Evolutionary conservation across 2,888 invertebrate species (phyloP).

Genomic region (Sinelater perroti): DNA sequence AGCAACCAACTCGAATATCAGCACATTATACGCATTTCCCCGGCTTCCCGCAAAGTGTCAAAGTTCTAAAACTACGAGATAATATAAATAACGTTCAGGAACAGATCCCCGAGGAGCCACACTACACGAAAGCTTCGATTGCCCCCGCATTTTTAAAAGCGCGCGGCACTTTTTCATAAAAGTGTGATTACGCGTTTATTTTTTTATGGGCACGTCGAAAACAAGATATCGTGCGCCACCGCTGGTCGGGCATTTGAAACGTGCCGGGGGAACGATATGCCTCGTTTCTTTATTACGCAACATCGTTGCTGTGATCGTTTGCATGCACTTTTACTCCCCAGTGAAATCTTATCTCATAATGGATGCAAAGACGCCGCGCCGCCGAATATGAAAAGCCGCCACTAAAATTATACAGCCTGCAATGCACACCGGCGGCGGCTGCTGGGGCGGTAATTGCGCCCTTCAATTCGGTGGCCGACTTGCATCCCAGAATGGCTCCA

Average conservation of each 20-base stretch:
- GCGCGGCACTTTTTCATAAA: conserved; percentile 24
- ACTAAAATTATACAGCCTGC: conserved; percentile 27
- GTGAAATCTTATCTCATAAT: conserved; percentile 47
- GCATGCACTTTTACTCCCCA: conserved; percentile 47
- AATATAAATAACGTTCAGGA: too few relatives aligned
- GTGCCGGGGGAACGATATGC: conserved; percentile 47
- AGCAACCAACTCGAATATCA: too few relatives aligned
- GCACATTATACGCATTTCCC: too few relatives aligned
- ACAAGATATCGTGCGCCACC: conserved; percentile 35
- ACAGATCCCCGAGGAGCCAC: too few relatives aligned
- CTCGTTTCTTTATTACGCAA: conserved; percentile 47
- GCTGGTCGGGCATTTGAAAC: conserved; percentile 38
- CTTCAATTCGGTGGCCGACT: too few relatives aligned
- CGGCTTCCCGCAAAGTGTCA: too few relatives aligned
- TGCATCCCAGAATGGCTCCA: too few relatives aligned
- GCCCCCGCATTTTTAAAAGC: conserved; percentile 8
- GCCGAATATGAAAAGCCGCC: conserved; percentile 21
- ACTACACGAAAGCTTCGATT: conserved; percentile 3
- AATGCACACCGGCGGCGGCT: too few relatives aligned
- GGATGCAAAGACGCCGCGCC: conserved; percentile 34
- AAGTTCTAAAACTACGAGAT: too few relatives aligned
- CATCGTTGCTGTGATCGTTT: conserved; percentile 46
- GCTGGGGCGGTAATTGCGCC: too few relatives aligned
- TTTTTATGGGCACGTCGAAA: conserved; percentile 34
- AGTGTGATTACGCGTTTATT: conserved; percentile 33